These are phyloP conservation scores for Hyposmocoma kahamanoa DNA, from an alignment of 1,140 invertebrate genomes.

Conservation along the genomic window DNA sequence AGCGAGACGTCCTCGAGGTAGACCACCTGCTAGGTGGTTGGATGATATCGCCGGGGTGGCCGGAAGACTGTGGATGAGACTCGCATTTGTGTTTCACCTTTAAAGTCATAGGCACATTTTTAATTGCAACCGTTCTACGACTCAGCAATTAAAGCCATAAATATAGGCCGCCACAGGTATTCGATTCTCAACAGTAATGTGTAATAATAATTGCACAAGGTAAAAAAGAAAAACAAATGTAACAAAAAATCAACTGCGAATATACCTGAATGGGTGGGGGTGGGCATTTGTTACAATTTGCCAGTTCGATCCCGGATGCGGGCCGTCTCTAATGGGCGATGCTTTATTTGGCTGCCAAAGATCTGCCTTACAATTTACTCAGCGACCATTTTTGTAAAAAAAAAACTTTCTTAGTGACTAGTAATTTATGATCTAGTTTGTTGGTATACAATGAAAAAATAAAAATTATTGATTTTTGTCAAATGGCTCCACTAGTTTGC, in stretches of 20 bases:
- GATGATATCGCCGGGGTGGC: too few species aligned
- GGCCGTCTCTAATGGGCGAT: constrained; percentile 31
- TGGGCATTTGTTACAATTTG: constrained; percentile 41
- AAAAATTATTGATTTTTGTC: too few species aligned
- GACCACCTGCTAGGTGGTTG: too few species aligned
- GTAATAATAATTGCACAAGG: neutral
- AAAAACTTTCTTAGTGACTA: too few species aligned
- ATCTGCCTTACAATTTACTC: constrained; percentile 8
- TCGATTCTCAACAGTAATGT: neutral
- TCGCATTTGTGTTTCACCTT: too few species aligned
- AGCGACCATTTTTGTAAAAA: neutral
- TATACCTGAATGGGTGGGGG: constrained; percentile 4
- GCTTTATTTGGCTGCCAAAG: constrained; percentile 33
- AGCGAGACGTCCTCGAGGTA: too few species aligned
- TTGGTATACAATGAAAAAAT: too few species aligned
- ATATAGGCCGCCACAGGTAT: neutral
- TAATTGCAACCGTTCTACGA: neutral
- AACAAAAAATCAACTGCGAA: neutral
- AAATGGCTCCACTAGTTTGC: too few species aligned
- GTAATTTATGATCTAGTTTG: too few species aligned
- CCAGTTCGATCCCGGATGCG: constrained; percentile 23
- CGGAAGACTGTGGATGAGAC: too few species aligned
- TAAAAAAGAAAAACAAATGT: neutral
- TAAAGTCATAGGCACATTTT: neutral
- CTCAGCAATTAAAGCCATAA: neutral